Evolutionary conservation across 2,888 invertebrate genomes (phyloP).

Genomic region (Nephrotoma appendiculata): DNA sequence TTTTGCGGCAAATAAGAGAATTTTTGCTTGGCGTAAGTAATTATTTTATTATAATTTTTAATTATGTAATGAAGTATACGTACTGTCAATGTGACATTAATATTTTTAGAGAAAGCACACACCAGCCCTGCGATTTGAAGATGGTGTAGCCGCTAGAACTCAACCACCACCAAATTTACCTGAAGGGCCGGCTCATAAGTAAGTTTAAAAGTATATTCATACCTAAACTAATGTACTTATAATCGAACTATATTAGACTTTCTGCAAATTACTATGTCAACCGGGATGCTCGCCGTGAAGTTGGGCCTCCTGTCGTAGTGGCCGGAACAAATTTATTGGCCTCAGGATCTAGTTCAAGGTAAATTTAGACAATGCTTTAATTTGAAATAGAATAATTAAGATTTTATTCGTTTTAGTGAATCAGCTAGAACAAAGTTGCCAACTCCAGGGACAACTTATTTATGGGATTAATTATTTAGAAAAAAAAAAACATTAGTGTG

Average conservation of each 20-base stretch:
- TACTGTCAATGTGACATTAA: not conserved
- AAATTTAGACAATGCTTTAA: not conserved
- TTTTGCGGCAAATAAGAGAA: not conserved
- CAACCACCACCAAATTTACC: constrained; percentile 72
- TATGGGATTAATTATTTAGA: constrained; percentile 36
- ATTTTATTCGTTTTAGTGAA: not conserved
- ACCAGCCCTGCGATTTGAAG: constrained; percentile 50
- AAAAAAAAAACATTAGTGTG: not conserved
- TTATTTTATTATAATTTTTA: not conserved
- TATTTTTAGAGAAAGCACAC: constrained; percentile 41
- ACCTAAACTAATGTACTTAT: too few species aligned
- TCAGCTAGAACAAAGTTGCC: constrained; percentile 28
- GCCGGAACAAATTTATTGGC: constrained; percentile 10
- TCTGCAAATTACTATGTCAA: constrained; percentile 71
- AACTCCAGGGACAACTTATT: constrained; percentile 41
- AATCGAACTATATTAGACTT: constrained; percentile 31
- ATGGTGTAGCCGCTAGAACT: constrained; percentile 51
- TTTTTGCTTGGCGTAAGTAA: not conserved
- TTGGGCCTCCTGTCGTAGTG: constrained; percentile 31
- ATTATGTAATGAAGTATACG: not conserved
- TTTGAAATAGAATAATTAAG: not conserved
- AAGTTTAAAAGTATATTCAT: not conserved
- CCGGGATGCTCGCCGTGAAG: constrained; percentile 71
- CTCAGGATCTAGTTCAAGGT: not conserved
- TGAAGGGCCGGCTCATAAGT: constrained; percentile 62